phyloP scores from a whole-genome alignment of 1,140 invertebrate genomes.

The Asobara japonica region DNA sequence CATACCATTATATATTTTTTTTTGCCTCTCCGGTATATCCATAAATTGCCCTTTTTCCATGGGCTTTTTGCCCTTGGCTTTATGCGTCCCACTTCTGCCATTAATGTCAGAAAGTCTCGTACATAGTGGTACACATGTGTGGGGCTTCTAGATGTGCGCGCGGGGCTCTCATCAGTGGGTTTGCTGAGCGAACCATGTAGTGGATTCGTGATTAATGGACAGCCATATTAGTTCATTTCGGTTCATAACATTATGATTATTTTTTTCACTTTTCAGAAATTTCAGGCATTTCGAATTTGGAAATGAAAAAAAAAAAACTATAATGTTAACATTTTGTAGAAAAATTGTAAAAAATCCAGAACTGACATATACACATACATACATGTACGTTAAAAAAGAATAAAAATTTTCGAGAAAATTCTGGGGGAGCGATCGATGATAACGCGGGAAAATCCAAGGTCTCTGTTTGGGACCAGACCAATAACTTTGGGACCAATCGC shows the following conservation, averaged over 20 bases:
- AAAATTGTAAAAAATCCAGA: too few relatives aligned
- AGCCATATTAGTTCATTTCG: conserved; percentile 21
- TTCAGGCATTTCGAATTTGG: not conserved
- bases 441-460: too few relatives aligned
- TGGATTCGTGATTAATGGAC: conserved; percentile 55
- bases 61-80: conserved; percentile 47
- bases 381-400: too few relatives aligned
- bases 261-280: conserved; percentile 4
- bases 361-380: too few relatives aligned
- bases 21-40: conserved; percentile 35
- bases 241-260: not conserved
- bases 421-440: too few relatives aligned
- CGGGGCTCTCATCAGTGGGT: not conserved
- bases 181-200: not conserved
- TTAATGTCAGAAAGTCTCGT: conserved; percentile 49
- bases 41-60: conserved; percentile 59
- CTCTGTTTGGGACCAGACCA: too few relatives aligned
- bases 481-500: too few relatives aligned
- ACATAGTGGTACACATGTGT: not conserved
- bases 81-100: conserved; percentile 59
- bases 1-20: conserved; percentile 57
- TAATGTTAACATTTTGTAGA: too few relatives aligned
- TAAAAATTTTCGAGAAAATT: too few relatives aligned
- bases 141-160: not conserved
- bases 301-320: too few relatives aligned